These are phyloP conservation scores for Latrodectus hesperus DNA, from an alignment of 2,888 invertebrate species.

Conservation along the genomic window DNA sequence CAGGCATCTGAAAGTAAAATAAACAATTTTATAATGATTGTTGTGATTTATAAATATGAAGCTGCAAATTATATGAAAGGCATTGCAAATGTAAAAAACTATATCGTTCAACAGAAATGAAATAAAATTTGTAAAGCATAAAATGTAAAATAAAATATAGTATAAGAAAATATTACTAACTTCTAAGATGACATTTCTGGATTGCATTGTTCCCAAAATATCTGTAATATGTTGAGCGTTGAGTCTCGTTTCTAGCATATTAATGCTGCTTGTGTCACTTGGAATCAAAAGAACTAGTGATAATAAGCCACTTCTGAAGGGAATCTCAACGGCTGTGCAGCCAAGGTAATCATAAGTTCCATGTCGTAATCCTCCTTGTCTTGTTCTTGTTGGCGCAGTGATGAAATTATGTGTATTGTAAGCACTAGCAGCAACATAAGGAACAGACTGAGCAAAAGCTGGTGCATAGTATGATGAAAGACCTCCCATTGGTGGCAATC, in stretches of 20 bases:
- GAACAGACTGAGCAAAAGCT: conserved; percentile 52
- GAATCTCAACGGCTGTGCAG: conserved; percentile 71
- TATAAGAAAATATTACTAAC: conserved; percentile 48
- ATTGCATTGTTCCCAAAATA: conserved; percentile 70
- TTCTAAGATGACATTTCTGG: conserved; percentile 69
- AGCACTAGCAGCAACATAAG: conserved; percentile 55
- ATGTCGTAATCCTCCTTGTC: conserved; percentile 70
- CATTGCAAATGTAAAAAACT: too few species aligned
- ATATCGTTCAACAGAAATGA: too few species aligned
- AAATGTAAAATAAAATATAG: too few species aligned
- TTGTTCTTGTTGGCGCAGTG: conserved; percentile 57
- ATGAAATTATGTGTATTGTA: conserved; percentile 46
- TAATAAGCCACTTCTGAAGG: conserved; percentile 71
- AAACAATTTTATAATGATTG: neutral
- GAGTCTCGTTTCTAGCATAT: conserved; percentile 70
- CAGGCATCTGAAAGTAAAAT: conserved; percentile 70
- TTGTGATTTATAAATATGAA: neutral
- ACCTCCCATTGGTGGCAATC: conserved; percentile 63
- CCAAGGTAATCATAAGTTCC: conserved; percentile 70
- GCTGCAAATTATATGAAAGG: too few species aligned
- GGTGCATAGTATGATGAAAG: conserved; percentile 60
- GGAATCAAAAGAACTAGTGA: conserved; percentile 71
- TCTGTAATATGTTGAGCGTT: conserved; percentile 71
- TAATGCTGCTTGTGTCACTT: conserved; percentile 68
- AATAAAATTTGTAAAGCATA: too few species aligned